Conservation (phyloP, 2,113 vertebrate genomes). For the Cyphomyrus discorhynchus region DNA sequence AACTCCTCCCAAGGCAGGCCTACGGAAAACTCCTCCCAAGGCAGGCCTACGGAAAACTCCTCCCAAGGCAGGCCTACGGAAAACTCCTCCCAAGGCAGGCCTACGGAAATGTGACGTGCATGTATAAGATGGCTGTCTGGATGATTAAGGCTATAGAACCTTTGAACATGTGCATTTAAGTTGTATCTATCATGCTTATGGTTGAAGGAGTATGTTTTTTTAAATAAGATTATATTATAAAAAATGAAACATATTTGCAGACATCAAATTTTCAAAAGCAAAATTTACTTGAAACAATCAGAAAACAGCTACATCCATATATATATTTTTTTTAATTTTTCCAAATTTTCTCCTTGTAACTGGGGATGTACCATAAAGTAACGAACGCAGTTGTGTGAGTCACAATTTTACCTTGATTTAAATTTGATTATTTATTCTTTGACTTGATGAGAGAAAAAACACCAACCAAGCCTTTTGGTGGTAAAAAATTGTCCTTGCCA, state of each 20-base stretch:
- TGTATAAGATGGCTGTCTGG: neutral
- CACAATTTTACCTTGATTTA: neutral
- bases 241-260: neutral
- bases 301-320: neutral
- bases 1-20: neutral
- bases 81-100: neutral
- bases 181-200: neutral
- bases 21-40: too few species aligned
- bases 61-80: neutral
- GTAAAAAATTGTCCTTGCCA: neutral
- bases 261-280: neutral
- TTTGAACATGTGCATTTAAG: neutral
- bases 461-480: neutral
- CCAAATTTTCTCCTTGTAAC: neutral
- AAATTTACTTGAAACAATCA: neutral
- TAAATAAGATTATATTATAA: neutral
- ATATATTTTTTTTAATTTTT: too few species aligned
- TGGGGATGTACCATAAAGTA: neutral
- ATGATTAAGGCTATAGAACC: neutral
- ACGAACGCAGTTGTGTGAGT: neutral
- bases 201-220: neutral
- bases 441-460: neutral
- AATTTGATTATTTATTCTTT: neutral
- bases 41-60: neutral
- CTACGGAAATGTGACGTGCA: neutral